Evolutionary conservation across 92 coral and sea anemone genomes (phyloP), one percentile per base, ranked within the genome.

Genomic region (Palythoa caribaeorum): DNA sequence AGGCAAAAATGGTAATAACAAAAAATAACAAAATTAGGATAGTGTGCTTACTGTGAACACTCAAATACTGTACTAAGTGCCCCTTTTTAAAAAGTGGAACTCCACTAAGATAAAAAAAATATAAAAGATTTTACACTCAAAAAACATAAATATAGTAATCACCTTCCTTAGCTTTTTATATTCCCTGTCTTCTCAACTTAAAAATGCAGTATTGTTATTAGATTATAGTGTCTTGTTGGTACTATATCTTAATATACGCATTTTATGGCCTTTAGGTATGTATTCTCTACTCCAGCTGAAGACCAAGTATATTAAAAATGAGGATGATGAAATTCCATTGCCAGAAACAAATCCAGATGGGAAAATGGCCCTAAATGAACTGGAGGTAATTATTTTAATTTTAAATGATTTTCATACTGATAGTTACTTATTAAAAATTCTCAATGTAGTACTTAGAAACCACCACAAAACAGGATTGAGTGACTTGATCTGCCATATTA

Each of bases 281-380:
- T 77, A 77, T 77, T 77, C 83, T 48, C 59, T 77, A 48, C 17
- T 77, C 40, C 83, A 77, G 83, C 39, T 77, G 68, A 39, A 12
- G 21, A 77, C 40, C 38, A 77, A 39, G 65, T 5, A 8, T 62
- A 77, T 50, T 50, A 15, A 39, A 9, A 2, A 77, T 51, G 65
- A 62, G 17, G 83, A 16, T 44, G 63, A 77, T 12, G 83, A 77
- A 48, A n/a, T 77, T 21, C 19, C 72, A 66, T n/a, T 66, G 72
- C 72, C 72, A 66, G 72, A 66, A 66, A 66, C 38, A 66, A 66
- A 66, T 66, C 36, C 38, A 66, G 36, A 66, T 66, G 72, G 72
- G 72, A 66, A 66, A 66, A 66, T 21, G 38, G 35, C 72, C 72
- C 72, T 66, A 66, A 66, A 66, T n/a, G 72, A 66, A 66, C 37